A percentile compares a stretch with the other conserved stretches of the same genome.
Conservation (phyloP, 2,113 vertebrate genomes). For the Microcebus lehilahytsara region DNA sequence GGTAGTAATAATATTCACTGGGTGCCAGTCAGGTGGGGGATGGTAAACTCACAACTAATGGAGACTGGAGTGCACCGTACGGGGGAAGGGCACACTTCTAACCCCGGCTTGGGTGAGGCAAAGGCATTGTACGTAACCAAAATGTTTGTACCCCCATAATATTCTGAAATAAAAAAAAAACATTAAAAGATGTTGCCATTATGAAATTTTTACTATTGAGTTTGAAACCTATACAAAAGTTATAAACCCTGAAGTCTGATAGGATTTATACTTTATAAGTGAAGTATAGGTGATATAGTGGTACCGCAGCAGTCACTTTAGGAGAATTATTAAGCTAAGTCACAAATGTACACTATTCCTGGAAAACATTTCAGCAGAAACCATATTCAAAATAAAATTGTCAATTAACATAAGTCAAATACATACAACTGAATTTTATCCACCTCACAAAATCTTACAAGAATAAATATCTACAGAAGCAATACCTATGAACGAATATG, state of each 20-base stretch:
- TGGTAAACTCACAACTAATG: too few species aligned
- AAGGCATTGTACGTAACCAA: too few species aligned
- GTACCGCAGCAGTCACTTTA: not conserved
- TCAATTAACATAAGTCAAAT: constrained; percentile 24
- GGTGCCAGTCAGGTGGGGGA: too few species aligned
- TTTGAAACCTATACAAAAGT: not conserved
- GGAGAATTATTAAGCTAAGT: not conserved
- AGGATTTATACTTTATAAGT: not conserved
- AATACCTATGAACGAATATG: not conserved
- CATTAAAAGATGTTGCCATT: not conserved
- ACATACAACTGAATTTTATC: not conserved
- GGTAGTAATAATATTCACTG: too few species aligned
- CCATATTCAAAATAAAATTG: constrained; percentile 15
- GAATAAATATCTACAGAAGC: not conserved
- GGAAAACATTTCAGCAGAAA: constrained; percentile 1
- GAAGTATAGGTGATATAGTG: not conserved
- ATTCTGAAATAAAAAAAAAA: too few species aligned
- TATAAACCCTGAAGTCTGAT: not conserved
- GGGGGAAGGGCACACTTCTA: too few species aligned
- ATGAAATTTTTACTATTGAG: not conserved
- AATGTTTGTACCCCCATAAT: too few species aligned
- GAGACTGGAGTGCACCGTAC: too few species aligned
- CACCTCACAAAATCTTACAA: not conserved
- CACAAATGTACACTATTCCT: constrained; percentile 1
- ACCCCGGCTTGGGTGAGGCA: too few species aligned